phyloP scores from a whole-genome alignment of 1,140 invertebrate genomes.

The Drosophila pseudoobscura region DNA sequence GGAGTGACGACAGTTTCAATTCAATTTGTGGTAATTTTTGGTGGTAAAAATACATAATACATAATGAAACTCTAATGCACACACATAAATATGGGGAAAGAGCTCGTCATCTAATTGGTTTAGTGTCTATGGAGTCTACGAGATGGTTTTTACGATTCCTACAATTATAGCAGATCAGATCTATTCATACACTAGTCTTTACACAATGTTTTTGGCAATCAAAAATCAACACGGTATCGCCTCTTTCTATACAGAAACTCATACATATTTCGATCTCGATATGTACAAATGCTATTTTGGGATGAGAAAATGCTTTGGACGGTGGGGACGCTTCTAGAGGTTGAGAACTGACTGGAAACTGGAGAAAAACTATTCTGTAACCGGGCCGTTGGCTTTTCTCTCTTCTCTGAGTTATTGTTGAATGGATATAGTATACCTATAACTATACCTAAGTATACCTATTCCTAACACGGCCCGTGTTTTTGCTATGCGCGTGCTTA shows the following conservation, averaged over 20 bases:
- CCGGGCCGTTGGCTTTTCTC: background rate
- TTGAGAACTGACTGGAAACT: too few relatives aligned
- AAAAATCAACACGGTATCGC: too few relatives aligned
- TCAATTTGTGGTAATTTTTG: conserved; percentile 5
- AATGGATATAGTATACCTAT: too few relatives aligned
- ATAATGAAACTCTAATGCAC: conserved; percentile 46
- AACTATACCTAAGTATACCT: background rate
- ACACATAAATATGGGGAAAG: conserved; percentile 33
- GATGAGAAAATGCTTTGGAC: too few relatives aligned
- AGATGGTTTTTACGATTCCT: conserved; percentile 38
- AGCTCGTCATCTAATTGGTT: conserved; percentile 48
- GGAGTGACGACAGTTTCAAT: conserved; percentile 7
- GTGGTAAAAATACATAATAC: conserved; percentile 36
- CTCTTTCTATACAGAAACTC: background rate
- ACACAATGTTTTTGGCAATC: too few relatives aligned
- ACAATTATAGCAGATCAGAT: conserved; percentile 10
- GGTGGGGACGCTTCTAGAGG: too few relatives aligned
- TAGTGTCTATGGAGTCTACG: conserved; percentile 33
- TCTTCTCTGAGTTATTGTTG: background rate
- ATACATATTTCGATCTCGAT: background rate
- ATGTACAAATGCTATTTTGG: conserved; percentile 7
- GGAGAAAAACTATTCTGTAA: conserved; percentile 1
- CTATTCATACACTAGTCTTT: conserved; percentile 3
- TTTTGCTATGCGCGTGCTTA: conserved; percentile 66
- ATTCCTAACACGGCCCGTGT: conserved; percentile 17